Conservation (phyloP, 1,140 invertebrate genomes). For the Lethrus apterus region DNA sequence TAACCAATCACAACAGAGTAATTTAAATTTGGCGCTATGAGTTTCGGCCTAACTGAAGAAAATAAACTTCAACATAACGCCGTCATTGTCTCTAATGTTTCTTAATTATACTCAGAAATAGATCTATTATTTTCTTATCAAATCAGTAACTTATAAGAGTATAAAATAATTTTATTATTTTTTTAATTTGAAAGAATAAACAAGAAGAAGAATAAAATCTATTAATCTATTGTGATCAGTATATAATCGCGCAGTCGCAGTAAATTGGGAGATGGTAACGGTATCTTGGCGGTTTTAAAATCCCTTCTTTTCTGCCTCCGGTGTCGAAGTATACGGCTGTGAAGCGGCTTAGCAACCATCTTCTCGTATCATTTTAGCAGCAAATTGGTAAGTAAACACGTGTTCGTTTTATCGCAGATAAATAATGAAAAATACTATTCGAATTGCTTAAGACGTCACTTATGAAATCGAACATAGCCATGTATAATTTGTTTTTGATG, state of each 20-base stretch:
- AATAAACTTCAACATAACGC: no score
- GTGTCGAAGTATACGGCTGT: constrained; percentile 4
- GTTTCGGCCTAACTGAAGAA: no score
- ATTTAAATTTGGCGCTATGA: no score
- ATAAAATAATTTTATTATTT: no score
- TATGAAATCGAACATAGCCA: constrained; percentile 6
- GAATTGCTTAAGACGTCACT: background rate
- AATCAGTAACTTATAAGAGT: no score
- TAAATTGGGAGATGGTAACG: constrained; percentile 9
- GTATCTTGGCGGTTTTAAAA: constrained; percentile 13
- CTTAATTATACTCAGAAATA: no score
- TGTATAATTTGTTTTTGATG: constrained; percentile 16
- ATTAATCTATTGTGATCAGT: no score
- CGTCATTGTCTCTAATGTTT: no score
- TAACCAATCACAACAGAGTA: no score
- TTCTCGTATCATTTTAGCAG: constrained; percentile 15
- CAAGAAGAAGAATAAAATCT: no score
- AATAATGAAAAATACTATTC: background rate
- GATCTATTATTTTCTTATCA: no score
- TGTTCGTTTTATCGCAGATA: constrained; percentile 1
- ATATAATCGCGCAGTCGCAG: constrained; percentile 3
- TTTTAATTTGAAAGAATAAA: no score
- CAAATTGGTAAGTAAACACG: constrained; percentile 15
- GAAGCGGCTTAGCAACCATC: constrained; percentile 11
- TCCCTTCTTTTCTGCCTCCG: constrained; percentile 12